Evolutionary conservation across 2,888 invertebrate species (phyloP), one percentile per base, ranked within the genome.

Genomic region (Dryobotodes eremita): DNA sequence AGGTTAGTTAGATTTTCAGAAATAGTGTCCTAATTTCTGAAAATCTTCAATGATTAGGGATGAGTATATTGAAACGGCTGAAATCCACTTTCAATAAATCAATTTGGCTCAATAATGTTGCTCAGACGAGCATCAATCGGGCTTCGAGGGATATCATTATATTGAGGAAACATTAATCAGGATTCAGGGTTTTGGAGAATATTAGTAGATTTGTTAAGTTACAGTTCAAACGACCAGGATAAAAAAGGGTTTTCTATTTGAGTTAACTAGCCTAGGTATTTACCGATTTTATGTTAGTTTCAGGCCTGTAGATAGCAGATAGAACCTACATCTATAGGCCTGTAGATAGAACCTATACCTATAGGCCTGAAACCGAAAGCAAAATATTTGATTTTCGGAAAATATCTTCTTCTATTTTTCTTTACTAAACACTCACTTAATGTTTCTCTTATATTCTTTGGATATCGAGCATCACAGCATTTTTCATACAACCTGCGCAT

Each of bases 121-220:
- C 59, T 61, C 55, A 57, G 42, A 46, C 8, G 42, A 48, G 5
- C 8, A 65, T 84, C 69, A 66, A 65, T 75, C 42, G 31, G 57
- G 50, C 20, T 59, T 53, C 42, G 15, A 46, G n/a, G 50, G 64
- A 82, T 57, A 48, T 65, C 31, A 65, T 76, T 76, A 53, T 46
- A 65, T 46, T 31, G 79, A 75, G 64, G 57, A 82, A 65, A 50
- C 31, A 75, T 79, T 82, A n/a, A 75, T 82, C 50, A 65, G 26
- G 31, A 23, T 65, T 82, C 17, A 26, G 26, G 20, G 62, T 42
- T 64, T 57, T 57, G 17, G 31, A 57, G 64, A 65, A 17, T 26
- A 75, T 42, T 61, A 50, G 53, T n/a, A 23, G 10, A 31, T 42
- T 26, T 31, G 7, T 73, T 57, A 17, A 57, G 8, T 53, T 55